Evolutionary conservation across 2,113 vertebrate species (phyloP), one percentile per base, ranked within the genome.

Genomic region (Rissa tridactyla): DNA sequence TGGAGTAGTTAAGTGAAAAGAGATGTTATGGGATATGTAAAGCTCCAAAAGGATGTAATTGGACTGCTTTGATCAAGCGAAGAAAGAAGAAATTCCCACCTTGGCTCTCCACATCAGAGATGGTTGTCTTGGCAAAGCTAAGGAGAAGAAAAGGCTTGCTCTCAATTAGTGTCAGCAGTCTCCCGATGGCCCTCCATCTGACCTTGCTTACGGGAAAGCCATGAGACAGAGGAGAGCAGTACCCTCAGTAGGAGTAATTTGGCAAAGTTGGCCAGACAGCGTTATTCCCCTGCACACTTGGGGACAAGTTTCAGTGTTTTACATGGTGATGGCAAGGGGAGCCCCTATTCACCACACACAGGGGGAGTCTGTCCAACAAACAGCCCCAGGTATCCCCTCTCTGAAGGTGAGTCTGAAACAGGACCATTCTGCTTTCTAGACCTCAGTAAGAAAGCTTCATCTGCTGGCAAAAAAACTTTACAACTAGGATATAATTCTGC

Each of bases 1-100:
- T 66, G 36, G 44, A 93, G 73, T 26, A 94, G 90, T 82, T 95
- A 96, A 96, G 78, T 82, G 69, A 92, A 96, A 97, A 83, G 82
- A 87, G 79, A 88, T 84, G 78, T 81, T 82, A 20, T 4, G 10
- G 4, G 34, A 94, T 64, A 89, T 23, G 13, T 29, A 73, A 68
- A 82, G 18, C 65, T 96, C 76, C 57, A n/a, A 51, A 91, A 84
- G 82, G 66, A 88, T 86, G 13, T 29, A 72, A 62, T 70, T 64
- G 15, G 25, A 40, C 29, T 91, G 27, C 88, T 95, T 92, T 93
- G 57, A 93, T 95, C 88, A 89, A 86, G 47, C 7, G 38, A 92
- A 78, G 54, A 69, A 89, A 90, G 79, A 84, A 30, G 61, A 86
- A 93, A 64, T 81, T 47, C 54, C 51, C 75, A 90, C 65, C 66